Percentiles rank a stretch among this genome's conserved stretches.
These are phyloP conservation scores for Chlorodrepanis virens DNA, from an alignment of 2,113 vertebrate genomes.

Conservation along the genomic window DNA sequence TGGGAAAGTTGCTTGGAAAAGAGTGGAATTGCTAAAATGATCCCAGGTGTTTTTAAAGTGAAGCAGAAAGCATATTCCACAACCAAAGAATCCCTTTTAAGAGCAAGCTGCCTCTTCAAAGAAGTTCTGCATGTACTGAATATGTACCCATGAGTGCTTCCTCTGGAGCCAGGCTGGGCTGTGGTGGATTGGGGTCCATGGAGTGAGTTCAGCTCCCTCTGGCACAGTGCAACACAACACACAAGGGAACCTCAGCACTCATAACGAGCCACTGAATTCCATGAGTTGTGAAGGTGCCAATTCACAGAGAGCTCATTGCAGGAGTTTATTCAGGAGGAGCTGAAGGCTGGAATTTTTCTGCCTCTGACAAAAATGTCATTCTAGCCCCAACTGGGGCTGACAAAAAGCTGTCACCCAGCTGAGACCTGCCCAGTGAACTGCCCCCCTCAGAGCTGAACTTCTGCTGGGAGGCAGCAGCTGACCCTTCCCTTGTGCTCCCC, in stretches of 20 bases:
- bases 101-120: not conserved
- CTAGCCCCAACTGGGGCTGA: not conserved
- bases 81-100: not conserved
- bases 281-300: not conserved
- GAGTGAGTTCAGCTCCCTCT: not conserved
- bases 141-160: not conserved
- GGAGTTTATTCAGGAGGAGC: not conserved
- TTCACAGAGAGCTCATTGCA: not conserved
- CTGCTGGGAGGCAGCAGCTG: not conserved
- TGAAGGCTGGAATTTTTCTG: not conserved
- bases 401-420: not conserved
- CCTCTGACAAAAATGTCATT: not conserved
- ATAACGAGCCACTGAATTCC: not conserved
- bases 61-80: not conserved
- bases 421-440: not conserved
- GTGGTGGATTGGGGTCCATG: not conserved
- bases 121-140: not conserved
- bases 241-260: not conserved
- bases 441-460: not conserved
- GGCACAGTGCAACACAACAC: not conserved
- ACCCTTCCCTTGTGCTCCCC: not conserved
- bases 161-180: not conserved
- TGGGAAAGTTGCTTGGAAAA: not conserved
- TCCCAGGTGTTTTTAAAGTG: not conserved
- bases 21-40: not conserved